Evolutionary conservation across 2,888 invertebrate genomes (phyloP), one percentile per base, ranked within the genome.

Genomic region (Marronus borbonicus): DNA sequence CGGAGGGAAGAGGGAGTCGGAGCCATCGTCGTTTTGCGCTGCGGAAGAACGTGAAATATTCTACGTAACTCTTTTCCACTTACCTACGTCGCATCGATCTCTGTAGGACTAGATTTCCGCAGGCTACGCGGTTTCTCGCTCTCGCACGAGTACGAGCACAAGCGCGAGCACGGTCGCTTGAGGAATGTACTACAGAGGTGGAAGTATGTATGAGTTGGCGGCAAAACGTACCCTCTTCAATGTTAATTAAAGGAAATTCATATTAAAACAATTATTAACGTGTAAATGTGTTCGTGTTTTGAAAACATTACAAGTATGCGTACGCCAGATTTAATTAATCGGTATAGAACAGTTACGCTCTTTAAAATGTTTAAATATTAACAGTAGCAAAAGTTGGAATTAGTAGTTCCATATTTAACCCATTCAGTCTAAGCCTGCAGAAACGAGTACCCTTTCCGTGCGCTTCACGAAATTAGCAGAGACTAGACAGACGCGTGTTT

Each of bases 41-140:
- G 72, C 60, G 44, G 72, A 74, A 60, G 72, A 74, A 74, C 72
- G 60, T 62, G 62, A 74, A 74, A 60, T 58, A 60, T 60, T 60
- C 58, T 20, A 20, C 20, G 62, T 62, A 68, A 55, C 55, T 55
- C 55, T 62, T 74, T 60, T 60, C 72, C 60, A 58, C 44, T 39
- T 60, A 60, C 60, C 14, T 44, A 60, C 17, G 58, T 60, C 72
- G 49, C 39, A 74, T 74, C 72, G 68, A 68, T 68, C 68, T 68
- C 20, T 12, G 12, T 24, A 20, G 70, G 24, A 49, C 36, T 31
- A 17, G 60, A 62, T 74, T 74, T 60, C 60, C 60, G 72, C 60
- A 39, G 60, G 44, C 44, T n/a, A 28, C 55, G 55, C 52, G 70
- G 52, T 74, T 68, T 39, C 50, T 24, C 68, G 68, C 28, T 49